A percentile compares a stretch with the other conserved stretches of the same genome.
Evolutionary conservation across 2,113 vertebrate species (phyloP).

Genomic region (Vidua chalybeata): DNA sequence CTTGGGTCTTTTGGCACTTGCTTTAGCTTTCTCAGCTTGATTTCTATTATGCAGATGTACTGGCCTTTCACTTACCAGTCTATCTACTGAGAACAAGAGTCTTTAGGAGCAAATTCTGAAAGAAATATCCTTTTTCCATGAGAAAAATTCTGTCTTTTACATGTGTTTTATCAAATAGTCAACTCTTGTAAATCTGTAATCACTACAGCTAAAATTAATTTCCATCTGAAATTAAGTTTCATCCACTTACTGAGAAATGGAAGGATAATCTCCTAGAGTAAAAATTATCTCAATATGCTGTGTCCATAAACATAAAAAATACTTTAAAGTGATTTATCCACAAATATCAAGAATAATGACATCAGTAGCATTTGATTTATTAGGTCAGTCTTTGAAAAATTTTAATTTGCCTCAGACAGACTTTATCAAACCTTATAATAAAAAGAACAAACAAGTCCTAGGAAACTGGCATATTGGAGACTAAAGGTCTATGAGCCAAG

Average conservation of each 20-base stretch:
- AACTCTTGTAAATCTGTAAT: not conserved
- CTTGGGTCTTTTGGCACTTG: not conserved
- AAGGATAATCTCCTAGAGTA: not conserved
- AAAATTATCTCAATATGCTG: not conserved
- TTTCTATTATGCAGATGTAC: not conserved
- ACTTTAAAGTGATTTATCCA: not conserved
- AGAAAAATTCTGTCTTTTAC: not conserved
- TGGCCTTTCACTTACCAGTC: not conserved
- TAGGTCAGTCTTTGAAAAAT: not conserved
- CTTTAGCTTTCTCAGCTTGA: not conserved
- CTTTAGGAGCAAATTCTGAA: not conserved
- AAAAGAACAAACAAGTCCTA: not conserved
- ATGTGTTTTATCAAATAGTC: not conserved
- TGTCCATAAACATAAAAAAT: not conserved
- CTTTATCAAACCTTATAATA: not conserved
- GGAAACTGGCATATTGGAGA: not conserved
- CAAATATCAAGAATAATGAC: not conserved
- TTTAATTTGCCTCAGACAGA: not conserved
- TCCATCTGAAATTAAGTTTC: not conserved
- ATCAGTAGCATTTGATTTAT: not conserved
- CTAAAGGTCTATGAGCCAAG: not conserved
- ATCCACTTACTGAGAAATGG: not conserved
- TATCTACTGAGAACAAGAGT: not conserved
- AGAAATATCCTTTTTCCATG: not conserved
- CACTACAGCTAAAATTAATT: not conserved